phyloP scores from a whole-genome alignment of 2,888 invertebrate species.

The Cephalotes varians region DNA sequence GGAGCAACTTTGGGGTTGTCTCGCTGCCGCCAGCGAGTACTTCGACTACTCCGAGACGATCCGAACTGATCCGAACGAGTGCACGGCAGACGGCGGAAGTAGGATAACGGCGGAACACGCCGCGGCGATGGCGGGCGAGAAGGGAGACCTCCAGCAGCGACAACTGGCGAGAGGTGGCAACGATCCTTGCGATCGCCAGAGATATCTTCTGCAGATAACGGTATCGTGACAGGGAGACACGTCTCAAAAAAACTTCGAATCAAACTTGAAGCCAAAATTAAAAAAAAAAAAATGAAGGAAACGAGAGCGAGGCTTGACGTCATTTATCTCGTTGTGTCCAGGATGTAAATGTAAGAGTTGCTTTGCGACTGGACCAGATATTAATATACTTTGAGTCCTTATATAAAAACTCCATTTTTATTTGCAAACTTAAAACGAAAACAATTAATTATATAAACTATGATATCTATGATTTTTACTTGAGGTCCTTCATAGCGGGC shows the following conservation, averaged over 20 bases:
- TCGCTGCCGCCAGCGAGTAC: neutral
- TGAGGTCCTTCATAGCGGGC: conserved; percentile 80
- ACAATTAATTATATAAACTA: neutral
- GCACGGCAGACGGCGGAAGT: conserved; percentile 3
- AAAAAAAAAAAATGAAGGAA: neutral
- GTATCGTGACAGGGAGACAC: neutral
- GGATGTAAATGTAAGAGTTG: neutral
- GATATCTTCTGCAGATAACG: conserved; percentile 36
- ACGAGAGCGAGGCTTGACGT: neutral
- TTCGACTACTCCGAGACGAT: neutral
- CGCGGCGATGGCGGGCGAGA: conserved; percentile 9
- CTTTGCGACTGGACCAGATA: neutral
- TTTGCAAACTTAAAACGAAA: neutral
- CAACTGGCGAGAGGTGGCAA: conserved; percentile 66
- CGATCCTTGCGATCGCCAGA: conserved; percentile 56
- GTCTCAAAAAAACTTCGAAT: neutral
- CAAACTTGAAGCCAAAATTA: neutral
- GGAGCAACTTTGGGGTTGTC: neutral
- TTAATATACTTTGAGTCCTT: neutral
- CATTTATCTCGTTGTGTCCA: neutral
- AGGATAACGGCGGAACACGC: conserved; percentile 50
- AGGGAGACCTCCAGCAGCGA: conserved; percentile 60
- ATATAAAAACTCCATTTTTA: neutral
- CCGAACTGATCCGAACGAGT: conserved; percentile 26
- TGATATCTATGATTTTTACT: conserved; percentile 61